These are phyloP conservation scores for Beris morrisii DNA, from an alignment of 2,888 invertebrate genomes.

Conservation along the genomic window DNA sequence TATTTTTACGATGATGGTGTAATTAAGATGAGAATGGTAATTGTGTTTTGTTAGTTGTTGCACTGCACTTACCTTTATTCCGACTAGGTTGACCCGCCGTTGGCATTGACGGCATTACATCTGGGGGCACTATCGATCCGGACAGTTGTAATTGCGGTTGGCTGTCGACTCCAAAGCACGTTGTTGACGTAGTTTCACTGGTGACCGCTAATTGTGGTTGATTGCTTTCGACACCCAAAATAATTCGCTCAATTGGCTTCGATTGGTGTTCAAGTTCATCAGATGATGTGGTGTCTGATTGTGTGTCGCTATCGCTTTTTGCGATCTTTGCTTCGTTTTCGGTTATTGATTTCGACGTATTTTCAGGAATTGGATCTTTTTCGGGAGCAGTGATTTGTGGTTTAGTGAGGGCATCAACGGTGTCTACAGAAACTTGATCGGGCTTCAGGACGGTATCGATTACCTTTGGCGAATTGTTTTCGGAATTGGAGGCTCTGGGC, in stretches of 20 bases:
- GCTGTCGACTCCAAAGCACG: background rate
- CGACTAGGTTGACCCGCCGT: too few species aligned
- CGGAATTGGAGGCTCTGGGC: background rate
- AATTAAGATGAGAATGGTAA: too few species aligned
- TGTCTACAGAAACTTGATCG: background rate
- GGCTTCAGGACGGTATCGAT: background rate
- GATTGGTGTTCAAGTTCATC: slow-evolving; percentile 36
- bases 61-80: too few species aligned
- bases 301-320: slow-evolving; percentile 14
- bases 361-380: background rate
- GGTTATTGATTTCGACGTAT: slow-evolving; percentile 13
- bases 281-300: slow-evolving; percentile 30
- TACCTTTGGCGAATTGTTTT: slow-evolving; percentile 2
- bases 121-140: too few species aligned
- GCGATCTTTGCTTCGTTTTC: slow-evolving; percentile 20
- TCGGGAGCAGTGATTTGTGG: background rate
- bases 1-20: too few species aligned
- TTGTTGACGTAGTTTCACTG: background rate
- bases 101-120: too few species aligned
- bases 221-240: slow-evolving; percentile 51
- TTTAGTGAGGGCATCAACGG: too few species aligned
- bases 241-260: slow-evolving; percentile 53
- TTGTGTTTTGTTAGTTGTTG: too few species aligned
- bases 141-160: background rate
- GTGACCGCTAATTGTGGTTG: slow-evolving; percentile 30